Evolutionary conservation across 53 echinoderm and acorn worm species (phyloP).

Genomic region (Stichopus horrens): DNA sequence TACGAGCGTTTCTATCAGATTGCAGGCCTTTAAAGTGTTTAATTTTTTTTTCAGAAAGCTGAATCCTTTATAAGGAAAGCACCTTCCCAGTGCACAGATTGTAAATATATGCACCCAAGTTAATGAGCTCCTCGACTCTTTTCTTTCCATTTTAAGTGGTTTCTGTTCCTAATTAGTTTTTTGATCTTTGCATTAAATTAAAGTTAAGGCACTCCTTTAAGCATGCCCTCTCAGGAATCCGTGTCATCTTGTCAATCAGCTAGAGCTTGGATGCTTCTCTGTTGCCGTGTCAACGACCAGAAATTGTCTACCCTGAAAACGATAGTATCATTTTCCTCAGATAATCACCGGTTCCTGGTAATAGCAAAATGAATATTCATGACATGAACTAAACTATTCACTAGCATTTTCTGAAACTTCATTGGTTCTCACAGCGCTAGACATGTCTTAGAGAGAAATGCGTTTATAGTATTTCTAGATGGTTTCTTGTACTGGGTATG

Average conservation of each 20-base stretch:
- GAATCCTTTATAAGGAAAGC: too few species aligned
- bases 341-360: neutral
- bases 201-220: neutral
- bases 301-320: neutral
- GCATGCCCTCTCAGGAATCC: neutral
- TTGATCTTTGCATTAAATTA: neutral
- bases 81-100: too few species aligned
- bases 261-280: neutral
- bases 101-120: too few species aligned
- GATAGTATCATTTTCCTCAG: neutral
- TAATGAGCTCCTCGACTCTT: neutral
- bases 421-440: too few species aligned
- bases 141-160: neutral
- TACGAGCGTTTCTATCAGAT: too few species aligned
- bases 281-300: constrained; percentile 10
- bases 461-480: too few species aligned
- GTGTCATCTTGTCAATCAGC: constrained; percentile 10
- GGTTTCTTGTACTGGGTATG: too few species aligned
- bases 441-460: too few species aligned
- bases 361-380: constrained; percentile 10
- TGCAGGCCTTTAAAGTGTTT: too few species aligned
- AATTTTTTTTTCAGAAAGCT: too few species aligned
- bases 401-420: neutral
- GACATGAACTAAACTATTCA: neutral
- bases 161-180: neutral